A percentile compares a stretch with the other conserved stretches of the same genome.
Evolutionary conservation across 2,797 vertebrate genomes (phyloP).

Genomic region (Diplodus puntazzo): DNA sequence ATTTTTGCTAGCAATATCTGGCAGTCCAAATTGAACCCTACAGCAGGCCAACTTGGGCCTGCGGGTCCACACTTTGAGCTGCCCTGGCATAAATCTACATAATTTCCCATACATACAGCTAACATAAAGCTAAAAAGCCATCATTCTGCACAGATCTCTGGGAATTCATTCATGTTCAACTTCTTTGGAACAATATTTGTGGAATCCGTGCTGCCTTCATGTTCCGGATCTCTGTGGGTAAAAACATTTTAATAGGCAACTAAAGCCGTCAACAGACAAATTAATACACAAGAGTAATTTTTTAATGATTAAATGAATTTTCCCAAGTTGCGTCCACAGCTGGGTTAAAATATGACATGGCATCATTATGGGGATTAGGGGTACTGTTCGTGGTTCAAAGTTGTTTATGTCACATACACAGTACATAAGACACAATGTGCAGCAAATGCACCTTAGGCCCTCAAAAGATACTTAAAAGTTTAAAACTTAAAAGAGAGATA

Average conservation of each 20-base stretch:
- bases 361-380: too few relatives aligned
- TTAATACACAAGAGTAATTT: background rate
- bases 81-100: background rate
- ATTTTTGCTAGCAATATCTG: too few relatives aligned
- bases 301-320: background rate
- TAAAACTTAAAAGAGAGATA: too few relatives aligned
- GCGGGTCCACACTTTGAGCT: too few relatives aligned
- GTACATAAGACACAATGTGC: too few relatives aligned
- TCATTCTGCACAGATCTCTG: background rate
- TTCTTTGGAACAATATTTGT: background rate
- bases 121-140: background rate
- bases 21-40: too few relatives aligned
- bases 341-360: background rate
- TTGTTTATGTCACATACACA: too few relatives aligned
- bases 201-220: background rate
- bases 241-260: background rate
- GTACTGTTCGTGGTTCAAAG: too few relatives aligned
- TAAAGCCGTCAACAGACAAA: background rate
- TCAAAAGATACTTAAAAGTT: too few relatives aligned
- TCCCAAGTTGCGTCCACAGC: background rate
- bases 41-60: too few relatives aligned
- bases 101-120: background rate
- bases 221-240: rapidly evolving
- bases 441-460: too few relatives aligned
- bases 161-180: background rate